Evolutionary conservation across 2,113 vertebrate species (phyloP).

Genomic region (Synodontis membranacea): DNA sequence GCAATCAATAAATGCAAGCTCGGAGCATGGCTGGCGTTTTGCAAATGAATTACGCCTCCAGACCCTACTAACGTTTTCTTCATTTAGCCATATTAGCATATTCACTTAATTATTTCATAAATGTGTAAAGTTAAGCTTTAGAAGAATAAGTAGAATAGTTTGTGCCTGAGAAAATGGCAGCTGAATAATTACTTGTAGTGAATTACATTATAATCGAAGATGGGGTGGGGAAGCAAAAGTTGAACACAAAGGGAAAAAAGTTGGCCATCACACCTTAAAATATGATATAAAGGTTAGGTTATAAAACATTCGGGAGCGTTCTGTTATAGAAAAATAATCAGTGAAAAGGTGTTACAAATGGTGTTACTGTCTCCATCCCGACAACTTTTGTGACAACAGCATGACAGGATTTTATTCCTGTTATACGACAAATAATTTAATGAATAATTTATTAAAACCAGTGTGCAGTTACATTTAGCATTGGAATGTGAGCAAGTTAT

Average conservation of each 20-base stretch:
- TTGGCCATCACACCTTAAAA: neutral
- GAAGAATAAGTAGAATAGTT: neutral
- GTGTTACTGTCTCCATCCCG: neutral
- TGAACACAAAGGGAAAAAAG: neutral
- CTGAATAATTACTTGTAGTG: neutral
- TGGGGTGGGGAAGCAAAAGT: neutral
- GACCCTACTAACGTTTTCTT: neutral
- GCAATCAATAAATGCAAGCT: constrained; percentile 4
- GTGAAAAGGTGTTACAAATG: neutral
- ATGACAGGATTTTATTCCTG: neutral
- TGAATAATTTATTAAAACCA: neutral
- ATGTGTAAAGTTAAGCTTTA: neutral
- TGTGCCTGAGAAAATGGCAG: neutral
- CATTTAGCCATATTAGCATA: neutral
- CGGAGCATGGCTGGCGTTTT: neutral
- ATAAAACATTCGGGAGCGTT: neutral
- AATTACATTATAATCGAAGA: neutral
- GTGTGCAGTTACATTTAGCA: neutral
- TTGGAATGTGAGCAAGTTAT: neutral
- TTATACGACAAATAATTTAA: neutral
- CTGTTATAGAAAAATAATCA: neutral
- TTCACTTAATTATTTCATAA: neutral
- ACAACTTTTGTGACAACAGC: neutral
- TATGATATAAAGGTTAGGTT: neutral
- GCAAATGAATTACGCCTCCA: neutral